Evolutionary conservation across 1,140 invertebrate species (phyloP).

Genomic region (Archivesica marissinica): DNA sequence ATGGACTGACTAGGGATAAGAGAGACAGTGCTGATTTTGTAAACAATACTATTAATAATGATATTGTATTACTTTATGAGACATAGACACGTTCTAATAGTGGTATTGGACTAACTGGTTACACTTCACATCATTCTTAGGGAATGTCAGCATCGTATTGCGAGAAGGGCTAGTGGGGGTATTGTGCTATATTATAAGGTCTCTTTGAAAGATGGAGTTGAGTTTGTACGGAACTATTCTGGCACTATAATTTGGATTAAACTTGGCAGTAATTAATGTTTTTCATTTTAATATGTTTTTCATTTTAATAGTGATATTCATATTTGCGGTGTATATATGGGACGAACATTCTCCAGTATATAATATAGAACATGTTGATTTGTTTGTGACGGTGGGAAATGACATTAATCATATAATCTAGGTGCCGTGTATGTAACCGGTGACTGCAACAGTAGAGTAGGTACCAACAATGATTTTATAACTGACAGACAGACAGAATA

Average conservation of each 20-base stretch:
- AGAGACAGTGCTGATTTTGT: constrained; percentile 16
- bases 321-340: constrained; percentile 16
- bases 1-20: constrained; percentile 22
- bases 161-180: neutral
- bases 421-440: neutral
- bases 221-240: constrained; percentile 22
- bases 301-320: constrained; percentile 10
- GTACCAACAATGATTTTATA: too few species aligned
- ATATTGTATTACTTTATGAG: constrained; percentile 17
- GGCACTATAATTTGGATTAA: constrained; percentile 35
- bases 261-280: neutral
- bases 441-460: too few species aligned
- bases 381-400: constrained; percentile 16
- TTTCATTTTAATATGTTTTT: too few species aligned
- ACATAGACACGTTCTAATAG: neutral
- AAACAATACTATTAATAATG: constrained; percentile 14
- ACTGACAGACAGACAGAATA: too few species aligned
- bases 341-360: neutral
- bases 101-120: neutral
- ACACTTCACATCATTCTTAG: constrained; percentile 2
- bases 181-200: constrained; percentile 14
- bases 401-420: neutral
- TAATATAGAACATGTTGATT: constrained; percentile 9
- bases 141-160: constrained; percentile 1
- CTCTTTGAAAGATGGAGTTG: constrained; percentile 10